Evolutionary conservation across 2,113 vertebrate species (phyloP), one percentile per base, ranked within the genome.

Genomic region (Halcyon malimbica): DNA sequence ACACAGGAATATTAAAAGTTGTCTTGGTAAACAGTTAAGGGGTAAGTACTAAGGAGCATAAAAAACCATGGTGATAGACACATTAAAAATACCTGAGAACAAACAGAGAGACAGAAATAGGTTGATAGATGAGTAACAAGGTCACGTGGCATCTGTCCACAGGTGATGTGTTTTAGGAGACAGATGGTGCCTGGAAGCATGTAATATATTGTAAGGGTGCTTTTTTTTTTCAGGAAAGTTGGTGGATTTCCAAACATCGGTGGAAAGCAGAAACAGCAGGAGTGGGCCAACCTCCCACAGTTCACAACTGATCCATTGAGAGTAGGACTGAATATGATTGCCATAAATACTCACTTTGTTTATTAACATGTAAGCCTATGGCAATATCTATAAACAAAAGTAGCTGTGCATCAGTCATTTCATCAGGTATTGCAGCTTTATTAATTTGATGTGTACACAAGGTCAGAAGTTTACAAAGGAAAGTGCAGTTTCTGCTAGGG

Each of bases 241-340:
- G 60, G n/a, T 96, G 18, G 59, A 71, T 84, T 96, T 97, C 92
- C 90, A 90, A 84, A 90, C 31, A 26, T 10, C 87, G 79, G 60
- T 92, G 69, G 68, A 92, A 94, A 87, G 62, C 80, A 87, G 74
- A 92, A 96, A 71, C 51, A 81, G 14, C 0, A 0, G 73, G 75
- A 94, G 44, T 90, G 73, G 93, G 88, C 91, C 85, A 96, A 11
- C 65, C 81, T 96, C 86, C 88, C 35, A 95, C 86, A 90, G 70
- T 91, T 94, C 83, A 87, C 77, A 93, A 89, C 80, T 96, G 74
- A 97, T 89, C 86, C 83, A 31, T 6, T 67, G 56, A 71, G 69
- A 87, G 41, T 11, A 84, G 80, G 42, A 89, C 89, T 94, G 83
- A 92, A 85, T 89, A 79, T 23, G 65, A 70, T 88, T 83, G 53